Percentiles rank a stretch among this genome's conserved stretches.
phyloP scores from a whole-genome alignment of 2,797 vertebrate species.

The Selene dorsalis region DNA sequence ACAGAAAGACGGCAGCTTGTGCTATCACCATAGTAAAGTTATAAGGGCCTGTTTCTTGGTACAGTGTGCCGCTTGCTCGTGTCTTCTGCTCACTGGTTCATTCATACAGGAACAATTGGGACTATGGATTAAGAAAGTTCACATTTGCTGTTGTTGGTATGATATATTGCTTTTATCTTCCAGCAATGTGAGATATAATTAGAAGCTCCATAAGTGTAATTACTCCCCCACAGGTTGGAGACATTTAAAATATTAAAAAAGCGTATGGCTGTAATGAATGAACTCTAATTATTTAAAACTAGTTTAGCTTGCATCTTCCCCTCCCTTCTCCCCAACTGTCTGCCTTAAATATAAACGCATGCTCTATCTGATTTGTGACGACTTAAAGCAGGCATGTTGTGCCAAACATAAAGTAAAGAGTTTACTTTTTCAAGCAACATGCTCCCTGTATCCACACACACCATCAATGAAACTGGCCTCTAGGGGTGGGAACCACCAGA shows the following conservation, averaged over 20 bases:
- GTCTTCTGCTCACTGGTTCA: background rate
- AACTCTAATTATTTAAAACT: constrained; percentile 1
- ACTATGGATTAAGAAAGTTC: constrained; percentile 30
- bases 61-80: constrained; percentile 13
- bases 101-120: constrained; percentile 26
- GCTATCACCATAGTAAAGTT: constrained; percentile 10
- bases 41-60: constrained; percentile 27
- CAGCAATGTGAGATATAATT: constrained; percentile 22
- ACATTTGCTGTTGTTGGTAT: constrained; percentile 41
- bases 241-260: constrained; percentile 40
- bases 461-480: background rate
- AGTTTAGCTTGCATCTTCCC: background rate
- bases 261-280: constrained; percentile 18
- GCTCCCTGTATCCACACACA: background rate
- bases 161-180: constrained; percentile 31
- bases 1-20: constrained; percentile 30
- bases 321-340: background rate
- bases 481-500: no score
- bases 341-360: background rate
- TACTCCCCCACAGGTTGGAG: constrained; percentile 26
- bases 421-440: background rate
- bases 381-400: background rate
- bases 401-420: constrained; percentile 6
- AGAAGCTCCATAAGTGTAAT: constrained; percentile 27
- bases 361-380: background rate